Evolutionary conservation across 2,113 vertebrate species (phyloP), one percentile per base, ranked within the genome.

Genomic region (Trichomycterus rosablanca): DNA sequence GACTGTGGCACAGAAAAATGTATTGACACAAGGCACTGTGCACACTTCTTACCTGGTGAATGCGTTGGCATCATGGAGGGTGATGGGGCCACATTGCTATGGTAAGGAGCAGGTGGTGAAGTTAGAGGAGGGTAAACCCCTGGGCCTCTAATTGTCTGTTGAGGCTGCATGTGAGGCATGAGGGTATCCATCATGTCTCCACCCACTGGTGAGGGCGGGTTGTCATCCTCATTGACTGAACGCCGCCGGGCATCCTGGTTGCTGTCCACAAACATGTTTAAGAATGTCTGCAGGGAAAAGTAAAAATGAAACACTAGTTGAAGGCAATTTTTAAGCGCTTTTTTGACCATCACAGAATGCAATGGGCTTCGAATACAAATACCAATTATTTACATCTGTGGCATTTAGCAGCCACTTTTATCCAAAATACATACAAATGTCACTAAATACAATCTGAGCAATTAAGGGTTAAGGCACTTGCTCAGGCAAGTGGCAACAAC

Each of bases 241-340:
- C 95, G 90, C 22, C 96, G 85, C 65, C 94, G 89, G 57, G 94
- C 93, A 59, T 98, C 96, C 81, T 98, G 94, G 81, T 93, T 98
- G 78, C 93, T 94, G 82, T 99, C 96, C 48, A 98, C 95, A 83
- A 98, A 99, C 94, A 97, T 97, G 84, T 95, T 98, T 75, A 98
- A 86, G 84, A 99, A 98, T 0, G 96, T 97, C 96, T 99, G 77
- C 5, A 39, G 48, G 19, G 22, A 46, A 54, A 66, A 35, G 14
- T n/a, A n/a, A n/a, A n/a, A n/a, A n/a, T n/a, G n/a, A n/a, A n/a
- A n/a, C n/a, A n/a, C n/a, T n/a, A n/a, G n/a, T n/a, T n/a, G n/a
- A n/a, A n/a, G n/a, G n/a, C n/a, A n/a, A n/a, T n/a, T n/a, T n/a
- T n/a, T n/a, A n/a, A n/a, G n/a, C n/a, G n/a, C n/a, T n/a, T n/a